Evolutionary conservation across 2,888 invertebrate genomes (phyloP).

Genomic region (Synergus gifuensis): DNA sequence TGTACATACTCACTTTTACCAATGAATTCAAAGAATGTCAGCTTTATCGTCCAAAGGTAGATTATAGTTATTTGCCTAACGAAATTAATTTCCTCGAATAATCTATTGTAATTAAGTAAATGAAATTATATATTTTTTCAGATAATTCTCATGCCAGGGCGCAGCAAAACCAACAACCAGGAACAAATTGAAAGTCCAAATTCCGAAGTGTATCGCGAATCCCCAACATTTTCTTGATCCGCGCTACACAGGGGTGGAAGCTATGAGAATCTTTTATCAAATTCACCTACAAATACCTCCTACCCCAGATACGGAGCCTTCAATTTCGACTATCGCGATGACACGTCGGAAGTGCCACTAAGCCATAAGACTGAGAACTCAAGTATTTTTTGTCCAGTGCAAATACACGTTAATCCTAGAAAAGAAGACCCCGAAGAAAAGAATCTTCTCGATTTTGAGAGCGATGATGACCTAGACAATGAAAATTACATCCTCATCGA

Average conservation of each 20-base stretch:
- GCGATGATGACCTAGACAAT: constrained; percentile 54
- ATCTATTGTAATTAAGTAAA: not conserved
- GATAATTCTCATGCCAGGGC: not conserved
- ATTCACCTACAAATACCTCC: constrained; percentile 68
- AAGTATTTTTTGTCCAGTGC: constrained; percentile 60
- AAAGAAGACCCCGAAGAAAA: constrained; percentile 45
- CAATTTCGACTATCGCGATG: constrained; percentile 62
- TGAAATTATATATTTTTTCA: not conserved
- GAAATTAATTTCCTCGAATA: not conserved
- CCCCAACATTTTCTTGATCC: constrained; percentile 66
- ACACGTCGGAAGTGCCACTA: constrained; percentile 51
- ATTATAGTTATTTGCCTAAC: not conserved
- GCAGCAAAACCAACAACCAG: constrained; percentile 55
- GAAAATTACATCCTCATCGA: constrained; percentile 62
- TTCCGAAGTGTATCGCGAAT: not conserved
- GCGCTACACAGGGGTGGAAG: constrained; percentile 61
- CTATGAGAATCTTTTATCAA: constrained; percentile 66
- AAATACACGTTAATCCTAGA: constrained; percentile 59
- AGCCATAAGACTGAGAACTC: constrained; percentile 4
- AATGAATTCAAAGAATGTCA: constrained; percentile 82
- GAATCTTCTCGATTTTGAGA: constrained; percentile 56
- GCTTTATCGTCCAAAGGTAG: constrained; percentile 79
- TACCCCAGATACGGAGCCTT: constrained; percentile 63
- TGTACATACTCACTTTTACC: constrained; percentile 83
- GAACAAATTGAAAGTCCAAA: constrained; percentile 58